A percentile compares a stretch with the other conserved stretches of the same genome.
Evolutionary conservation across 2,113 vertebrate genomes (phyloP).

Genomic region (Ailurus styani): DNA sequence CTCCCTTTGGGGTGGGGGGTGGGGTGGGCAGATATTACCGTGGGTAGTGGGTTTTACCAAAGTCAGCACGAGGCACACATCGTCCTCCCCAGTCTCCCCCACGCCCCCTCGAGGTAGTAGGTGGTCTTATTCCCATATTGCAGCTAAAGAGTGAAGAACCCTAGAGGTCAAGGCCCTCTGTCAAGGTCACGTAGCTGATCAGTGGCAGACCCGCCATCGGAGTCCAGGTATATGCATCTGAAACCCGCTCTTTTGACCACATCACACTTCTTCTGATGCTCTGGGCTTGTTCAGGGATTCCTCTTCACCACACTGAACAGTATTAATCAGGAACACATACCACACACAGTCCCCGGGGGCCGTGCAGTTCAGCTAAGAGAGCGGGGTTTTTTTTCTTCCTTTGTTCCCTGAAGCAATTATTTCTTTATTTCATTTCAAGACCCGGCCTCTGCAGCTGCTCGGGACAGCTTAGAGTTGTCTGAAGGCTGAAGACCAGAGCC

Average conservation of each 20-base stretch:
- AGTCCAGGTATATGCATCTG: neutral
- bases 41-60: neutral
- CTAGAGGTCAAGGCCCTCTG: neutral
- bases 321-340: slow-evolving; percentile 26
- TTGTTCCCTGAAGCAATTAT: slow-evolving; percentile 65
- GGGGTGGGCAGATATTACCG: neutral
- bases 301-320: neutral
- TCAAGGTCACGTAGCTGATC: neutral
- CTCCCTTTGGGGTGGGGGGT: neutral
- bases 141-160: neutral
- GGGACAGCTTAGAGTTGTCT: slow-evolving; percentile 64
- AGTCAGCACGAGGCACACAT: accelerated
- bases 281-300: neutral
- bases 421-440: slow-evolving; percentile 66
- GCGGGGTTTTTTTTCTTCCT: neutral
- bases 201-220: neutral
- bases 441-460: slow-evolving; percentile 59
- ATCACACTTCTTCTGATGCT: neutral
- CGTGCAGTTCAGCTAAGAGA: neutral
- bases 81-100: accelerated
- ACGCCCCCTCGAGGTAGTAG: too few species aligned
- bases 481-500: slow-evolving; percentile 42
- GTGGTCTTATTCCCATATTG: accelerated
- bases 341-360: neutral
- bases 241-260: neutral